A percentile compares a stretch with the other conserved stretches of the same genome.
phyloP scores from a whole-genome alignment of 2,797 vertebrate genomes.

The Pitangus sulphuratus region DNA sequence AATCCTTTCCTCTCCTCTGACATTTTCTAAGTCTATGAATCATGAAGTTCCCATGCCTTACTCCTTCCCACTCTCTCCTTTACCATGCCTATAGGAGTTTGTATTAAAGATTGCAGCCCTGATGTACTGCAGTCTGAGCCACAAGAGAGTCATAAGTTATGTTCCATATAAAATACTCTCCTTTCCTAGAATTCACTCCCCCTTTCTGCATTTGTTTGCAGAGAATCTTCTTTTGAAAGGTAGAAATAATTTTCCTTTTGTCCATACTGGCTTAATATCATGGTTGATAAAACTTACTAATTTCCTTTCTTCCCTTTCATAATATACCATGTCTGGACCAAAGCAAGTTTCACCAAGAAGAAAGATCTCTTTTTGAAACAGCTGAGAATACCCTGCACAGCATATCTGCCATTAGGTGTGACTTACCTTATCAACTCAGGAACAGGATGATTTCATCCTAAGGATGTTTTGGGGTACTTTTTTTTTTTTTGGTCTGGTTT shows the following conservation, averaged over 20 bases:
- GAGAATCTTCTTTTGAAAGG: neutral
- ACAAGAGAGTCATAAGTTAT: neutral
- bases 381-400: neutral
- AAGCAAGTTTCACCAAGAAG: neutral
- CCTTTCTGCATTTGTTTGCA: neutral
- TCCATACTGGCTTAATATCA: neutral
- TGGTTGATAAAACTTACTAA: neutral
- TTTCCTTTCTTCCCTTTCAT: neutral
- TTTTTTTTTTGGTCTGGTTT: neutral
- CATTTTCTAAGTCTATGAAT: neutral
- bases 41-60: neutral
- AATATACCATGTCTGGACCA: neutral
- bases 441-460: neutral
- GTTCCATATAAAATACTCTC: neutral
- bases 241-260: neutral
- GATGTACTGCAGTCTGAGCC: neutral
- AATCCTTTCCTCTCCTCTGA: neutral
- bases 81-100: neutral
- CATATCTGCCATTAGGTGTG: neutral
- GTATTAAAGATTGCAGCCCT: neutral
- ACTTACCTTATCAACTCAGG: neutral
- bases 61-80: neutral
- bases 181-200: conserved; percentile 10
- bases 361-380: neutral
- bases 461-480: neutral